Evolutionary conservation across 2,888 invertebrate genomes (phyloP).

Genomic region (Lamellibrachia columna): DNA sequence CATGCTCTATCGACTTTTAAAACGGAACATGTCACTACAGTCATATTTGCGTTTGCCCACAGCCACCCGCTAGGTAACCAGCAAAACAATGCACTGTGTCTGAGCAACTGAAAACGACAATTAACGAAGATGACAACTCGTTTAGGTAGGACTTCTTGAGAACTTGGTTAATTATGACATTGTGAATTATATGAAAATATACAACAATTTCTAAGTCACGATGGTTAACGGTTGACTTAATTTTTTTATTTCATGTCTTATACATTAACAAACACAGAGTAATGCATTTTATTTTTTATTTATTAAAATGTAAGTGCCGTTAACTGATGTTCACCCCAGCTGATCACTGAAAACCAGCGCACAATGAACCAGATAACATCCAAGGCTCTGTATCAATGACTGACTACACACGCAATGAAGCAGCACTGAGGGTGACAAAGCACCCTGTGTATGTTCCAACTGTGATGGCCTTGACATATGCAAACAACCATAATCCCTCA

Average conservation of each 20-base stretch:
- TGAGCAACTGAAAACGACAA: too few species aligned
- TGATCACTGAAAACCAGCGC: background rate
- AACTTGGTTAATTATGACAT: background rate
- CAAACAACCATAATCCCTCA: background rate
- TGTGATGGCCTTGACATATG: background rate
- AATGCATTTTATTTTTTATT: background rate
- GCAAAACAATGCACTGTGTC: too few species aligned
- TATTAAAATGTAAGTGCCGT: background rate
- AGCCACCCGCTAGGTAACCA: too few species aligned
- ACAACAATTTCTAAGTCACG: background rate
- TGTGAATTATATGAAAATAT: background rate
- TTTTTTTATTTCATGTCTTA: background rate
- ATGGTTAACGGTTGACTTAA: background rate
- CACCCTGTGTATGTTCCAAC: background rate
- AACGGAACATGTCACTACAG: too few species aligned
- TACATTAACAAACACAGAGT: background rate
- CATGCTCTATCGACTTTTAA: too few species aligned
- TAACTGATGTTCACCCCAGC: background rate
- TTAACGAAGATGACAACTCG: too few species aligned
- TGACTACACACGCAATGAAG: background rate
- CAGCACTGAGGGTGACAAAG: background rate
- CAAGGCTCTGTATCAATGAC: background rate
- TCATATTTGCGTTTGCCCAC: too few species aligned
- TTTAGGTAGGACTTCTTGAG: background rate
- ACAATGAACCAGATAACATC: background rate